Base-by-base conservation (phyloP, 2,797 vertebrate genomes). In the Rhincodon typus region DNA sequence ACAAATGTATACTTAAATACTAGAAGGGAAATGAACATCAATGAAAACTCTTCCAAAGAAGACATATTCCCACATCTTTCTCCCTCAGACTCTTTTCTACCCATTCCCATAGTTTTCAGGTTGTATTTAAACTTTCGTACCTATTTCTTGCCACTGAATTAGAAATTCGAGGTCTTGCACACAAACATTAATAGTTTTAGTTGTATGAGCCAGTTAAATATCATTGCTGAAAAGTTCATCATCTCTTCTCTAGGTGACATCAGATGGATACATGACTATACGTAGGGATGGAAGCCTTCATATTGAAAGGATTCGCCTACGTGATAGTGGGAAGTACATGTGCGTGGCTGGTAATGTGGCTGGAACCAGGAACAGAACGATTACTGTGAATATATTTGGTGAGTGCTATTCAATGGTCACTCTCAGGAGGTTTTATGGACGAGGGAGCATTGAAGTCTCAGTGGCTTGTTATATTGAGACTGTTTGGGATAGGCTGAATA, bases 241-340 rank as follows among this genome's bases (percentile, higher is more conserved):
- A 95, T 96, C 87, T 96, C 74, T 86, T 79, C 95, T 96, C 96
- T 97, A 99, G 99, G 97, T 99, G 97, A 98, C 97, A 87, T 98
- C 98, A 94, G 98, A 97, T 96, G 98, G 99, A 15, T 99, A 99
- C 30, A 50, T 98, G 96, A 98, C 97, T 0, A 96, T 99, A 91
- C 98, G 98, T 95, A 98, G 97, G 8, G 99, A 99, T 0, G 98
- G 99, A 42, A 99, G 99, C 96, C 98, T 99, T 96, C 99, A 99
- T 93, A 98, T 99, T 25, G 99, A 99, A 96, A 97, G 98, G 95
- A 97, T 98, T 53, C 98, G 97, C 30, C 97, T 99, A 96, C 98
- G 98, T 77, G 98, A 99, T 0, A 97, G 97, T 0, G 99, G 99
- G 0, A 97, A 98, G 50, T 99, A 99, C 96, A 99, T 98, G 96